phyloP scores from a whole-genome alignment of 1,140 invertebrate species.

The Ips typographus region DNA sequence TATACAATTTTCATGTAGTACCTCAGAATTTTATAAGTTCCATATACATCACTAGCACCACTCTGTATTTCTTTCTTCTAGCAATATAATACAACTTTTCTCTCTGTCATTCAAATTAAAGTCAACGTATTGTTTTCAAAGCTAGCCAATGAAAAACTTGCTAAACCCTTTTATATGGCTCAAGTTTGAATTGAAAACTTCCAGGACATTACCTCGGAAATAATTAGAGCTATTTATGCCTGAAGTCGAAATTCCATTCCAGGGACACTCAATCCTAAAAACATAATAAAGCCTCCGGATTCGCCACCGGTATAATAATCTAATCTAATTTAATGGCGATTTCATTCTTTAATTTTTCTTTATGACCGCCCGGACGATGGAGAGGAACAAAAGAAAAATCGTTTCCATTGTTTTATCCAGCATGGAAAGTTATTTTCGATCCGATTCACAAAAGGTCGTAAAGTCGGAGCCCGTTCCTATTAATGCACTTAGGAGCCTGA shows the following conservation, averaged over 20 bases:
- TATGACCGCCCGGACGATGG: constrained; percentile 6
- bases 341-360: constrained; percentile 30
- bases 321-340: constrained; percentile 30
- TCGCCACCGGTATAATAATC: constrained; percentile 20
- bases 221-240: constrained; percentile 19
- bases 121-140: too few species aligned
- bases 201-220: not conserved
- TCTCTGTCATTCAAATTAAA: too few species aligned
- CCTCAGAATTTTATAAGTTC: too few species aligned
- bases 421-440: constrained; percentile 33
- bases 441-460: constrained; percentile 31
- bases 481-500: constrained; percentile 29
- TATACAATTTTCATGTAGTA: too few species aligned
- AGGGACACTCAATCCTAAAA: constrained; percentile 1
- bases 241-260: constrained; percentile 3
- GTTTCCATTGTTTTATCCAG: constrained; percentile 28
- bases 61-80: too few species aligned
- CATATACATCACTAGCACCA: too few species aligned
- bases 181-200: constrained; percentile 3
- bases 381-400: constrained; percentile 29
- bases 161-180: not conserved
- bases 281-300: constrained; percentile 17
- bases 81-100: too few species aligned
- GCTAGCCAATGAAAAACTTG: too few species aligned
- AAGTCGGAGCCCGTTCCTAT: constrained; percentile 27